These are phyloP conservation scores for Fragum sueziense DNA, from an alignment of 2,888 invertebrate genomes.

Conservation along the genomic window DNA sequence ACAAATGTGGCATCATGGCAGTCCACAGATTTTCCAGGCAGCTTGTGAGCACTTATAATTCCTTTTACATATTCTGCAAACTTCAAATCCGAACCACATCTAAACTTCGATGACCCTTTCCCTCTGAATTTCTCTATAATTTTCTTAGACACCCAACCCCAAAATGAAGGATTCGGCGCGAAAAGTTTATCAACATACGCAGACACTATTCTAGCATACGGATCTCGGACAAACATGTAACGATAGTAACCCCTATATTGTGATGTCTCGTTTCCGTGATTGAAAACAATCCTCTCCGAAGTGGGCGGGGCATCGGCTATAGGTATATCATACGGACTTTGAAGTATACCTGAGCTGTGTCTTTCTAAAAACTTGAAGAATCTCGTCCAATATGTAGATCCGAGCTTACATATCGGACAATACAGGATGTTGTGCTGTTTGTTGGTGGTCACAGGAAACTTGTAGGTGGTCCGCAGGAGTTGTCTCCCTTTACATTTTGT, in stretches of 20 bases:
- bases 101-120: conserved; percentile 2
- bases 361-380: conserved; percentile 47
- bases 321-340: conserved; percentile 51
- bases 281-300: conserved; percentile 21
- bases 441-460: conserved; percentile 46
- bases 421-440: conserved; percentile 39
- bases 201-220: conserved; percentile 66
- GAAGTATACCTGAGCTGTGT: not conserved
- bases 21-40: conserved; percentile 35
- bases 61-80: conserved; percentile 66
- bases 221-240: conserved; percentile 66
- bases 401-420: conserved; percentile 59
- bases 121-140: conserved; percentile 36
- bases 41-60: conserved; percentile 49
- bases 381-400: conserved; percentile 56
- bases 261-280: not conserved
- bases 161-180: conserved; percentile 63
- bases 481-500: conserved; percentile 3
- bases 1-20: conserved; percentile 62
- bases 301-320: conserved; percentile 42
- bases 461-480: not conserved
- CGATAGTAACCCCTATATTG: conserved; percentile 2
- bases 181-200: conserved; percentile 69
- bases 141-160: conserved; percentile 27
- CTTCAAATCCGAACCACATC: conserved; percentile 63